These are phyloP conservation scores for Psylliodes chrysocephalus DNA, from an alignment of 2,888 invertebrate species.

Conservation along the genomic window DNA sequence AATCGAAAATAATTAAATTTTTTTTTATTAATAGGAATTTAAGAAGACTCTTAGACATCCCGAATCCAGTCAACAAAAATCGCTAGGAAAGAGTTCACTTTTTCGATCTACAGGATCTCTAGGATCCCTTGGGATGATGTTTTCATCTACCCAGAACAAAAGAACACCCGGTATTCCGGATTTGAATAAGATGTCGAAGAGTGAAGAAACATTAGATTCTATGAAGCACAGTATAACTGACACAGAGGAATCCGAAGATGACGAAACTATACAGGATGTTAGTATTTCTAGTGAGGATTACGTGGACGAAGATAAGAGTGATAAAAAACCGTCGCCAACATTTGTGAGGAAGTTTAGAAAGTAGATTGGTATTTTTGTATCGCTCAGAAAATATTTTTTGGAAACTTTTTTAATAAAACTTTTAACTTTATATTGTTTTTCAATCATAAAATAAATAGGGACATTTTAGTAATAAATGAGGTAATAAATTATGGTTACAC, in stretches of 20 bases:
- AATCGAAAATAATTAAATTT: constrained; percentile 15
- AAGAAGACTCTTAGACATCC: constrained; percentile 70
- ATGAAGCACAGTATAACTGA: constrained; percentile 50
- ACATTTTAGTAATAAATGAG: too few species aligned
- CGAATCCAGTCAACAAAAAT: constrained; percentile 62
- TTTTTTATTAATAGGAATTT: constrained; percentile 68
- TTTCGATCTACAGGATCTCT: constrained; percentile 57
- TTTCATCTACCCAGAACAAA: constrained; percentile 52
- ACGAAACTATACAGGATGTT: constrained; percentile 36
- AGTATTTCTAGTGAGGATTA: constrained; percentile 42
- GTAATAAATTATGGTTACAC: too few species aligned
- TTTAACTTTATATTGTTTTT: too few species aligned
- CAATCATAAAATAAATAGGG: too few species aligned
- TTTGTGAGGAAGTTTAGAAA: constrained; percentile 50
- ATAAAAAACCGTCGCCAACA: constrained; percentile 45
- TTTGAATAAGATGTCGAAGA: constrained; percentile 50
- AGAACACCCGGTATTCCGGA: constrained; percentile 47
- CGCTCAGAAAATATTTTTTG: too few species aligned
- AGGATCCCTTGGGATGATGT: constrained; percentile 58
- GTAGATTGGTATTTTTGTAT: too few species aligned
- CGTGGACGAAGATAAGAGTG: constrained; percentile 5
- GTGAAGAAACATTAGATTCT: constrained; percentile 59
- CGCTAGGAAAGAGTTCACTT: constrained; percentile 48
- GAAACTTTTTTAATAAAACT: too few species aligned
- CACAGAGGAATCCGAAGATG: constrained; percentile 41